phyloP scores from a whole-genome alignment of 2,888 invertebrate species.

The Hirtodrosophila cameraria region DNA sequence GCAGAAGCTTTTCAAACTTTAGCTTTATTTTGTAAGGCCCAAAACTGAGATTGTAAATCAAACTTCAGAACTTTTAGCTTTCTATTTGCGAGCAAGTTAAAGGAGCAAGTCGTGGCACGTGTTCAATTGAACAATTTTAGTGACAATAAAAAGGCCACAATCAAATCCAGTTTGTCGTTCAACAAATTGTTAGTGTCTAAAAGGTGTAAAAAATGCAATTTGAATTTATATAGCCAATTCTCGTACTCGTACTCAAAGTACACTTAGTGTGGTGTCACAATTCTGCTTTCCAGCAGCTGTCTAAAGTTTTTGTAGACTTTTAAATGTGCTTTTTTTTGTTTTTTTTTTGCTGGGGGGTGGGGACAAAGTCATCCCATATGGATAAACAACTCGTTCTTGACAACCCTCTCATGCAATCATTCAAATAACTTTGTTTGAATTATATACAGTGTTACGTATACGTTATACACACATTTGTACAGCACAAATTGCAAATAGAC shows the following conservation, averaged over 20 bases:
- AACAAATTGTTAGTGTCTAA: constrained; percentile 23
- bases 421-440: constrained; percentile 21
- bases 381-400: constrained; percentile 35
- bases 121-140: constrained; percentile 18
- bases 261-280: constrained; percentile 43
- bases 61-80: too few species aligned
- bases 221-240: constrained; percentile 20
- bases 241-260: not conserved
- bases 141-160: constrained; percentile 36
- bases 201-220: constrained; percentile 51
- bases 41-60: too few species aligned
- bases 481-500: constrained; percentile 36
- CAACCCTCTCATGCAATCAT: not conserved
- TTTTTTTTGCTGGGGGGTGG: too few species aligned
- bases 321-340: constrained; percentile 21
- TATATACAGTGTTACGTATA: constrained; percentile 25
- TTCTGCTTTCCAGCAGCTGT: constrained; percentile 45
- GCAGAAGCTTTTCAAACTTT: too few species aligned
- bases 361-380: constrained; percentile 7
- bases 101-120: not conserved
- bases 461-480: constrained; percentile 23
- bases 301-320: constrained; percentile 50
- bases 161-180: constrained; percentile 12
- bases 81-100: too few species aligned
- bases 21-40: too few species aligned